Evolutionary conservation across 2,113 vertebrate species (phyloP).

Genomic region (Sylvilagus bachmani): DNA sequence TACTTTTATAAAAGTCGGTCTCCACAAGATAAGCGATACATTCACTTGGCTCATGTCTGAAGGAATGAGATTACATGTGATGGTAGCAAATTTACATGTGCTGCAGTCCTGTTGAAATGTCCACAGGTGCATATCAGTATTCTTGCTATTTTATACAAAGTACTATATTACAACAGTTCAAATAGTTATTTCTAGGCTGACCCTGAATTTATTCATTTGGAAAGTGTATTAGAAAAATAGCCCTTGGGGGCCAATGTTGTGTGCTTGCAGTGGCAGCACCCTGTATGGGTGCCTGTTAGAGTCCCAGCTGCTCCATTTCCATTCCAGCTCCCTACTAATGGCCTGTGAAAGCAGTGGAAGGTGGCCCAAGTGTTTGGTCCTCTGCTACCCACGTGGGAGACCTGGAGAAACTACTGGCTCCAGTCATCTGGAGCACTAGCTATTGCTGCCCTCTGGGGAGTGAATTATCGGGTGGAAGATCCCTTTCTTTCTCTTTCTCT

Average conservation of each 20-base stretch:
- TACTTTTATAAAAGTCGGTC: constrained; percentile 95
- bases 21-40: constrained; percentile 94
- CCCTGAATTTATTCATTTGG: neutral
- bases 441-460: no score
- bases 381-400: no score
- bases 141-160: neutral
- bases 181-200: neutral
- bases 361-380: no score
- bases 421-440: no score
- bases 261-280: no score
- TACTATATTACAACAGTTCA: neutral
- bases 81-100: constrained; percentile 85
- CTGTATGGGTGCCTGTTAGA: no score
- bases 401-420: no score
- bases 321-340: no score
- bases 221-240: neutral
- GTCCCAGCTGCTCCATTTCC: no score
- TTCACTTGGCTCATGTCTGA: constrained; percentile 91
- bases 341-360: no score
- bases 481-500: no score
- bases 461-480: no score
- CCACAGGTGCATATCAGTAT: constrained; percentile 26
- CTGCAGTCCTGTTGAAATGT: constrained; percentile 90
- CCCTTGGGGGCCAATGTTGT: neutral
- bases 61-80: constrained; percentile 90